Percentiles rank a stretch among this genome's conserved stretches.
Conservation (phyloP, 30 jellyfish, hydroid and myxozoan species). For the Mastigias papua region DNA sequence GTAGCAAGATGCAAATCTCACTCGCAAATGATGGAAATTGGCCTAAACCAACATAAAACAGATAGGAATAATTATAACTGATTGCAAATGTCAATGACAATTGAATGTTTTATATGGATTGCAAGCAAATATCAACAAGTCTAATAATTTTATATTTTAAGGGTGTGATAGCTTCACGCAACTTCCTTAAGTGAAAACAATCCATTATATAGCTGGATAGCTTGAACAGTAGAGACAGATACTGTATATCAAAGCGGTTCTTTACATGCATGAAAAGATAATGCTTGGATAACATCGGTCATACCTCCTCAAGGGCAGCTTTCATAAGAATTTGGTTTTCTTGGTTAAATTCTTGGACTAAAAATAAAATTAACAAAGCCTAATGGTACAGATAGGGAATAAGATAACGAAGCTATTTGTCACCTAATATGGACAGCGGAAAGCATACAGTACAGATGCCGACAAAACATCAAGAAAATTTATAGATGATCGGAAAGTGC, state of each 20-base stretch:
- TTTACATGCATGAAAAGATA: neutral
- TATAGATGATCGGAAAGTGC: too few species aligned
- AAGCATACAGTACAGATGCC: too few species aligned
- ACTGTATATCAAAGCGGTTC: too few species aligned
- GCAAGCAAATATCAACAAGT: too few species aligned
- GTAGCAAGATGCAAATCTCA: neutral
- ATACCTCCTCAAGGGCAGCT: constrained; percentile 93
- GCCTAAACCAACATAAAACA: neutral
- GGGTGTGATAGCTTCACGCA: too few species aligned
- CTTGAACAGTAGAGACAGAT: too few species aligned
- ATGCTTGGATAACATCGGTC: neutral
- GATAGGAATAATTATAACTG: neutral
- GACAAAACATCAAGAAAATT: too few species aligned
- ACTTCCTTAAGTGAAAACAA: too few species aligned
- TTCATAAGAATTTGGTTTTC: constrained; percentile 88
- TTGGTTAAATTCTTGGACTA: constrained; percentile 85
- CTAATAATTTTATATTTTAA: too few species aligned
- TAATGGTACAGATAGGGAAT: neutral
- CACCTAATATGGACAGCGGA: too few species aligned
- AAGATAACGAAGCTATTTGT: neutral
- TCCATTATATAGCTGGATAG: too few species aligned
- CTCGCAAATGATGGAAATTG: neutral
- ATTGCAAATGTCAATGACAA: neutral
- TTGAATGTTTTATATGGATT: too few species aligned
- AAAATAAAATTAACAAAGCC: neutral